Base-by-base conservation (phyloP, 92 coral and sea anemone species). In the Phenganax subtilis region DNA sequence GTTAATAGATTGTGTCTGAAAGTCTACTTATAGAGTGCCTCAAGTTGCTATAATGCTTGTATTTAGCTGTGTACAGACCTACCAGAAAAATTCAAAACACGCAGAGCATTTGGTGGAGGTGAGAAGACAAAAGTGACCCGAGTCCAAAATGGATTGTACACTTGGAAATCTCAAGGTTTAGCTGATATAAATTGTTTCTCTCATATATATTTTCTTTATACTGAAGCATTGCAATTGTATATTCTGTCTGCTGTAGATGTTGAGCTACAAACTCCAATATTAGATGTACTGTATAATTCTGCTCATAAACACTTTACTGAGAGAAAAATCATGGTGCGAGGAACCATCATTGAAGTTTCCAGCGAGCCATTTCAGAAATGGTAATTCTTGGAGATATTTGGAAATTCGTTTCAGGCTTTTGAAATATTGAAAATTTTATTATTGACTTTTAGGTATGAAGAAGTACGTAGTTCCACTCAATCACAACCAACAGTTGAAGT, bases 21-120 rank as follows among this genome's bases (percentile, higher is more conserved):
- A 76, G 8, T 10, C 20, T 51, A 25, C 1, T 1, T 76, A 16
- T 17, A 10, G 8, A 11, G 15, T 27, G 57, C 10, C 27, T 70
- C 15, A 17, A 14, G 9, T 57, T 15, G 4, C 73, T 68, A n/a
- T 9, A n/a, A 7, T 77, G 30, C 31, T 79, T 7, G 30, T n/a
- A 37, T 72, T 65, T 76, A 94, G 98, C 71, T 94, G 56, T 82
- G 89, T 56, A 92, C 82, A 74, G 96, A 94, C 63, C 85, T 88
- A 64, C 86, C 91, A 8, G 97, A 92, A 71, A 92, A 90, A 80
- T 88, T 85, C 71, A 92, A 90, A 85, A 88, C 86, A 53, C 86
- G 97, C 75, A 94, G 89, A 92, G 97, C 98, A 17, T 94, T 85
- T 86, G 98, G 98, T 55, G 98, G 98, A 28, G 92, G 91, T 67